Conservation (phyloP, 2,888 invertebrate species). For the Seladonia tumulorum region DNA sequence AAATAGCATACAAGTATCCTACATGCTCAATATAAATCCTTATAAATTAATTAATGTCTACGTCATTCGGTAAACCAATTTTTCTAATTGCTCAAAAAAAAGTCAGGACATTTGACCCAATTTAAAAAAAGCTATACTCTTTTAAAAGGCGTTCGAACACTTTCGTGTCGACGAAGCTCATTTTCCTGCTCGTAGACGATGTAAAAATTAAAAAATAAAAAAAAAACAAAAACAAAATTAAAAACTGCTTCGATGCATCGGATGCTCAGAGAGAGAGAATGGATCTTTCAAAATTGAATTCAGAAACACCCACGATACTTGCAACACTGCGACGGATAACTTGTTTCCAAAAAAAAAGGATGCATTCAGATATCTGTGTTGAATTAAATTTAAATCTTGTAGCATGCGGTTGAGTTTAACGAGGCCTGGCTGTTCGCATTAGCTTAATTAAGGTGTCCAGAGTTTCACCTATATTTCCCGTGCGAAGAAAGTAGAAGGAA, state of each 20-base stretch:
- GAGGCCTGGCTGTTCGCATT: not conserved
- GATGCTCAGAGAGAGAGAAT: not conserved
- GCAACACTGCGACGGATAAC: not conserved
- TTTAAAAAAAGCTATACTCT: too few relatives aligned
- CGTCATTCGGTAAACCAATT: too few relatives aligned
- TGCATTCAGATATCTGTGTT: not conserved
- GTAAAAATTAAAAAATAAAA: not conserved
- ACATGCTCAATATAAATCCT: too few relatives aligned
- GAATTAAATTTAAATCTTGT: not conserved
- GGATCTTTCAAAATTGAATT: not conserved
- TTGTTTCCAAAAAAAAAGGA: not conserved
- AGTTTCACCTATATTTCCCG: not conserved
- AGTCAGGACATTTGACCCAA: too few relatives aligned
- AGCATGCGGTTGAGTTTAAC: not conserved
- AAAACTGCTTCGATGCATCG: not conserved
- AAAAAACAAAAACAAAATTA: too few relatives aligned
- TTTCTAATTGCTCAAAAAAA: too few relatives aligned
- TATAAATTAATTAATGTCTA: too few relatives aligned
- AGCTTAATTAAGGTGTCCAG: not conserved
- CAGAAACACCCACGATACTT: not conserved
- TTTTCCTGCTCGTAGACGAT: not conserved
- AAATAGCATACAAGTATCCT: too few relatives aligned
- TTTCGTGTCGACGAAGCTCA: not conserved
- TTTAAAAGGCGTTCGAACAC: too few relatives aligned
- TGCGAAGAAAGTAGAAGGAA: not conserved